Base-by-base conservation (phyloP, 2,113 vertebrate genomes). In the Spermophilus dauricus region DNA sequence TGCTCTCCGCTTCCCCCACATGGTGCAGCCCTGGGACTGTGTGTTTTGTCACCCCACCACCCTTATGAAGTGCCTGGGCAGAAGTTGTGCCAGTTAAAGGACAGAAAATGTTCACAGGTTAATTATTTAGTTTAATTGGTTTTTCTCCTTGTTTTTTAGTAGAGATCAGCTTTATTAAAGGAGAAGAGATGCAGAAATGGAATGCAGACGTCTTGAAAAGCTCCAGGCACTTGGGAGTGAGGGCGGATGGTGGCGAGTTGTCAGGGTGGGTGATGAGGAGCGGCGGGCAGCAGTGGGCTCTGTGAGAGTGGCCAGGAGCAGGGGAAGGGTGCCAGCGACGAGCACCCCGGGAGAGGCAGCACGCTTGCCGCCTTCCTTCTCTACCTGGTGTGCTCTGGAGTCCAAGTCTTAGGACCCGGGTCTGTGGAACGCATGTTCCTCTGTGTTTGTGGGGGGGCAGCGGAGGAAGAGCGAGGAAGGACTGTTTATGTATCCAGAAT, bases 101-200 rank as follows among this genome's bases (percentile, higher is more conserved):
- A 24, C 56, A 58, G 56, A 58, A 58, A 58, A 58, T 58, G 26
- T 61, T 48, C 42, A 48, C 69, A n/a, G 4, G 45, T 76, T 67
- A 48, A 18, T 58, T 51, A 9, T 76, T 86, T 82, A 56, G 3
- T 83, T 81, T 53, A n/a, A 39, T 87, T 51, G 83, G 39, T 48
- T 91, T 91, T 70, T 82, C 13, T 90, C 28, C 16, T 58, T 18
- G 1, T 42, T 67, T 58, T 8, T 91, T 82, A 30, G 34, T 89
- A 67, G 77, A 70, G 39, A 37, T 89, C 72, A 91, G 58, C 14
- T 73, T 93, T 91, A 89, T 48, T 72, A 73, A 95, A 89, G 16
- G 39, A 20, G 67, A 37, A 76, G 28, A 73, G 37, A 48, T 86
- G 56, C n/a, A 61, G 13, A 37, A 93, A n/a, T 48, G 75, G 8